These are phyloP conservation scores for Ferrisia virgata DNA, from an alignment of 2,888 invertebrate species.

Conservation along the genomic window DNA sequence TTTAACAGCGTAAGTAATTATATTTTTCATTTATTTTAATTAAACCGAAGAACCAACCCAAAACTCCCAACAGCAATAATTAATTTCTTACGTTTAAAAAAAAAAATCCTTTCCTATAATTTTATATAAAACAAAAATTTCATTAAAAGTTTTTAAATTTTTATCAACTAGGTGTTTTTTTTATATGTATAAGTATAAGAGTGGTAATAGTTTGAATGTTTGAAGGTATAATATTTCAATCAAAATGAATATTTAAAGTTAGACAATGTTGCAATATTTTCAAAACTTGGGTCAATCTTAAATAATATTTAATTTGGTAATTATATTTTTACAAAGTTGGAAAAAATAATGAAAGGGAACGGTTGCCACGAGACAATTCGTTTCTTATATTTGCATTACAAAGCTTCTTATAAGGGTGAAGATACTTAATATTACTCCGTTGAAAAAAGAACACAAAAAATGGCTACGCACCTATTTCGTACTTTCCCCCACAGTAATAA, in stretches of 20 bases:
- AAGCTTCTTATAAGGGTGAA: not conserved
- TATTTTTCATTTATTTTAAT: not conserved
- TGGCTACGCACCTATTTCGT: not conserved
- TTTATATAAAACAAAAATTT: not conserved
- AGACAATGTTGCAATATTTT: not conserved
- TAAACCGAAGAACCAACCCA: not conserved
- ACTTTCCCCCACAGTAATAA: not conserved
- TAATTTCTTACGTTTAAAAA: not conserved
- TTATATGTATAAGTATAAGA: no score
- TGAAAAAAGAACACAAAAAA: not conserved
- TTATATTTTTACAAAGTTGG: not conserved
- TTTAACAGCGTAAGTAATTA: not conserved
- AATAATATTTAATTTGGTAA: not conserved
- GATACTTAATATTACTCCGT: not conserved
- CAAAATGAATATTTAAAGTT: not conserved
- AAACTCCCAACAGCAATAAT: not conserved
- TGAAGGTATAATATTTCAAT: not conserved
- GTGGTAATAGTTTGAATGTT: not conserved
- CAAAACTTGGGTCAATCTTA: not conserved
- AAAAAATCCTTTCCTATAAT: not conserved
- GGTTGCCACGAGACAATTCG: not conserved
- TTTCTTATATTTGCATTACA: not conserved
- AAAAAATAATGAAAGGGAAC: not conserved
- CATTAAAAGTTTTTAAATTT: not conserved
- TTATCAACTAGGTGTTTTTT: not conserved